Conservation (phyloP, 2,797 vertebrate species). For the Capromys pilorides region DNA sequence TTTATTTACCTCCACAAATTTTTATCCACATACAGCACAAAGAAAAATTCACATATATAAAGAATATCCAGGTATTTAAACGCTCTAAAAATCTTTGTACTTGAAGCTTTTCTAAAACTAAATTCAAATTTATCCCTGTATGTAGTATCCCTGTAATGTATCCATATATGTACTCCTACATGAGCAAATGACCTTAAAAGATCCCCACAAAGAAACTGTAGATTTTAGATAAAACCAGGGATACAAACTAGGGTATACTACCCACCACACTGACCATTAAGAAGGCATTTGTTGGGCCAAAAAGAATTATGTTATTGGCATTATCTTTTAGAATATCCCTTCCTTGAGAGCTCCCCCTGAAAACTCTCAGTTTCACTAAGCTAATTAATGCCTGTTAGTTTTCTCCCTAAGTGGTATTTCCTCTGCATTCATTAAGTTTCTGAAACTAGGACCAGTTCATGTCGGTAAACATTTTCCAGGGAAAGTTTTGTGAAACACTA, state of each 20-base stretch:
- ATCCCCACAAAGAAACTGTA: too few species aligned
- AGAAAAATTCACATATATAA: not conserved
- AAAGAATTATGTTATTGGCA: not conserved
- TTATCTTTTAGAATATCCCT: not conserved
- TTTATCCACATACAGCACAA: not conserved
- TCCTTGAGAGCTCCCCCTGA: not conserved
- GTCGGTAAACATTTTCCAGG: not conserved
- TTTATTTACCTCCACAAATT: not conserved
- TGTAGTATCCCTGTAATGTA: not conserved
- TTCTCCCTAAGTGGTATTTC: not conserved
- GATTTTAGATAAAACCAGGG: too few species aligned
- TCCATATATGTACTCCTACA: too few species aligned
- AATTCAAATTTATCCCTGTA: not conserved
- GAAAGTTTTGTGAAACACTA: not conserved
- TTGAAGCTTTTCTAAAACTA: not conserved
- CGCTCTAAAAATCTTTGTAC: not conserved
- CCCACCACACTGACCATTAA: not conserved
- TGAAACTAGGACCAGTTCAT: not conserved
- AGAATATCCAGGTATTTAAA: not conserved
- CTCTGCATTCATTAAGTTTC: not conserved
- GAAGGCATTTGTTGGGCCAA: conserved; percentile 4
- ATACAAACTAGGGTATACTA: not conserved
- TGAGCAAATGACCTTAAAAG: too few species aligned
- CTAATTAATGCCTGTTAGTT: not conserved
- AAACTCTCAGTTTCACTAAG: not conserved